These are phyloP conservation scores for Tursiops truncatus DNA, from an alignment of 2,113 vertebrate genomes.

Conservation along the genomic window DNA sequence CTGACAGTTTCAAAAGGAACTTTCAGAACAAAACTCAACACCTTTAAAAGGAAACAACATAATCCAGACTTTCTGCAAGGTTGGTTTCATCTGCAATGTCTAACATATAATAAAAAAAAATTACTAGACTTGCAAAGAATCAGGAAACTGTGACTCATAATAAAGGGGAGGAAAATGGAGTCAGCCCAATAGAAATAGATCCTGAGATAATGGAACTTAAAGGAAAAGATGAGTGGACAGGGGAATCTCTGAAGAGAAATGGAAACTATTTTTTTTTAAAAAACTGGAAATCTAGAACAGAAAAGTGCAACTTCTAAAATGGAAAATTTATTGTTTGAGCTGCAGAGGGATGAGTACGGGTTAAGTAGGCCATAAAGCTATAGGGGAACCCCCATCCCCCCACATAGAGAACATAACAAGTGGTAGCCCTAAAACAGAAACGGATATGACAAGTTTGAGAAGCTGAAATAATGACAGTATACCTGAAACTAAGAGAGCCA, in stretches of 20 bases:
- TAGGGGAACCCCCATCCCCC: too few relatives aligned
- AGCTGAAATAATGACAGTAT: neutral
- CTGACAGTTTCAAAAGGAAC: neutral
- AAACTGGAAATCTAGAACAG: neutral
- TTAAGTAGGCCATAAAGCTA: neutral
- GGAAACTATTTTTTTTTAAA: neutral
- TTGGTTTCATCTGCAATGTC: neutral
- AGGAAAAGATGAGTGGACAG: neutral
- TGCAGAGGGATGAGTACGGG: neutral
- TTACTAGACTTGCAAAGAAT: neutral
- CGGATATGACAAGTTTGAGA: neutral
- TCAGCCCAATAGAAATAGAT: neutral
- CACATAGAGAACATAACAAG: neutral
- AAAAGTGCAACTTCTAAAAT: neutral
- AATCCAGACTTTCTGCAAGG: neutral
- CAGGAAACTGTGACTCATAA: neutral
- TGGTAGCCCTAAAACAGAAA: neutral
- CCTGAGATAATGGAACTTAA: neutral
- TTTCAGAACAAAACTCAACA: neutral
- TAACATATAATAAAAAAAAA: neutral
- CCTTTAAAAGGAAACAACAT: neutral
- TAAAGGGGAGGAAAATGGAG: rapidly evolving
- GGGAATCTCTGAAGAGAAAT: neutral
- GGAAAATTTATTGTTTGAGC: neutral
- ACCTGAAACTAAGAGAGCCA: neutral